A percentile compares a stretch with the other conserved stretches of the same genome.
These are phyloP conservation scores for Albula glossodonta DNA, from an alignment of 2,113 vertebrate genomes.

Conservation along the genomic window DNA sequence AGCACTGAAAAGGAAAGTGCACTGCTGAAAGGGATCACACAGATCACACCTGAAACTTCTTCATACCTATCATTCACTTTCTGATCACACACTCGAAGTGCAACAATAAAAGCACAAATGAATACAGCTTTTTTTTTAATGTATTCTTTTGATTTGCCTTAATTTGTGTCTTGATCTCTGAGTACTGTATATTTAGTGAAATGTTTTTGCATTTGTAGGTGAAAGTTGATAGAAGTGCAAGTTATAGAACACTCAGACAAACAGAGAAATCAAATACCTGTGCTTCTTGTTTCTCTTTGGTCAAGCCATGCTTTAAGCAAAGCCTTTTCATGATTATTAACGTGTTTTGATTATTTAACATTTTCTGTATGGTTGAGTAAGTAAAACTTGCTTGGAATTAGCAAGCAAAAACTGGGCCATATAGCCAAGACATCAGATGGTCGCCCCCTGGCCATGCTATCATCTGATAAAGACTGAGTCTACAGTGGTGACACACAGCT, in stretches of 20 bases:
- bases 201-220: background rate
- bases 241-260: background rate
- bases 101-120: background rate
- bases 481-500: too few relatives aligned
- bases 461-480: too few relatives aligned
- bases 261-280: too few relatives aligned
- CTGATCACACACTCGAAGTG: background rate
- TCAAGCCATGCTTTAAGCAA: background rate
- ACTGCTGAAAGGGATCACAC: too few relatives aligned
- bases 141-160: background rate
- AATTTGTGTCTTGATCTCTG: background rate
- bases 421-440: too few relatives aligned
- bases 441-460: too few relatives aligned
- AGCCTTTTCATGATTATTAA: too few relatives aligned
- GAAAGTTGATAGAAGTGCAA: background rate
- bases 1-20: background rate
- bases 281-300: background rate
- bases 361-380: too few relatives aligned
- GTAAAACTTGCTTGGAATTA: too few relatives aligned
- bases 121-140: background rate
- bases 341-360: too few relatives aligned
- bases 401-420: too few relatives aligned
- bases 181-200: background rate
- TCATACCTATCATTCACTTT: background rate
- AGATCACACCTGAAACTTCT: background rate